phyloP scores from a whole-genome alignment of 2,888 invertebrate genomes.

The Xestia rhomboidea region DNA sequence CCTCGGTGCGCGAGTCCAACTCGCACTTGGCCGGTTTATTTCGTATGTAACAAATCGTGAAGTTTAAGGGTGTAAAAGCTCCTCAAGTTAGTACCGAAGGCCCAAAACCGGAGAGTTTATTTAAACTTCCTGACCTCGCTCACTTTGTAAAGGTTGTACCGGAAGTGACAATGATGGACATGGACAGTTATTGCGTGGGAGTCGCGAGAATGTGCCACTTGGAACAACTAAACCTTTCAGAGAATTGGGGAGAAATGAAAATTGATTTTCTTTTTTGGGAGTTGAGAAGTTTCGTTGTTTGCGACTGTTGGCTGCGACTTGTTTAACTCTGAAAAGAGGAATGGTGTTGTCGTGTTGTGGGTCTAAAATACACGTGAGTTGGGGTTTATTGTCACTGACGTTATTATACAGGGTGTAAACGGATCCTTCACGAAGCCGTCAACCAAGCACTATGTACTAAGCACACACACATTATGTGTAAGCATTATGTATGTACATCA shows the following conservation, averaged over 20 bases:
- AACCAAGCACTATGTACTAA: too few species aligned
- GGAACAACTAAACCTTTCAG: constrained; percentile 51
- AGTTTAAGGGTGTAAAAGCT: constrained; percentile 2
- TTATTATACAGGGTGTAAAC: too few species aligned
- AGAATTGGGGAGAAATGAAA: constrained; percentile 27
- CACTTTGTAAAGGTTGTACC: constrained; percentile 47
- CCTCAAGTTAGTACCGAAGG: neutral
- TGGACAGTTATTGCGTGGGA: constrained; percentile 51
- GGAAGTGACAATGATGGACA: constrained; percentile 42
- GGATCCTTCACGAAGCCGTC: too few species aligned
- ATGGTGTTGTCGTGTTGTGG: neutral
- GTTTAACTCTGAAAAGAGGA: neutral
- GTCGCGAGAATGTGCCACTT: constrained; percentile 46
- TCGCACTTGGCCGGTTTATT: too few species aligned
- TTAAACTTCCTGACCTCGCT: constrained; percentile 42
- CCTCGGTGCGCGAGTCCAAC: too few species aligned
- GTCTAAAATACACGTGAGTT: neutral
- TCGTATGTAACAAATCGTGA: neutral
- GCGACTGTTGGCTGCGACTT: too few species aligned
- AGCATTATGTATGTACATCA: too few species aligned
- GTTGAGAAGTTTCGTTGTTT: constrained; percentile 4
- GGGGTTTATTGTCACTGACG: neutral
- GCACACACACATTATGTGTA: too few species aligned
- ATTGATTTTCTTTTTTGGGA: constrained; percentile 42
- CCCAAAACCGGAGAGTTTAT: constrained; percentile 10